Base-by-base conservation (phyloP, 2,888 invertebrate species). In the Mythimna lalbum region DNA sequence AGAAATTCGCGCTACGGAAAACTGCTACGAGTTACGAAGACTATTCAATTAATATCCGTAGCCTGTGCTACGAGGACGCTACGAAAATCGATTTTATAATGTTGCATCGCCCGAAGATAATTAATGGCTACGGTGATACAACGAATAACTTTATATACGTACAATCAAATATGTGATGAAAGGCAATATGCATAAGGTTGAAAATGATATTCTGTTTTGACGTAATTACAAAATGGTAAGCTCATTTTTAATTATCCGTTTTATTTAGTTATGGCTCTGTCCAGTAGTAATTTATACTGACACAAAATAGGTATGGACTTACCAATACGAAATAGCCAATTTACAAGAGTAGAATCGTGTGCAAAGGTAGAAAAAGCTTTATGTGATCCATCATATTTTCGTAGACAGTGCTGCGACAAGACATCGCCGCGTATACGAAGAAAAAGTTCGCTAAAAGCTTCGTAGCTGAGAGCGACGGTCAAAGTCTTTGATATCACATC, bases 51-150 rank as follows among this genome's bases (percentile, higher is more conserved):
- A 39, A 67, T 63, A 21, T 36, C 19, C 53, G 75, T 69, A 75
- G 57, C 12, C 50, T 27, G 14, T 55, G 77, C 69, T 73, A 79
- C 74, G 68, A 67, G 55, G 56, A 27, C 5, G 59, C 63, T 63
- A 73, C 78, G 43, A 10, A 64, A 49, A 27, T 21, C 1, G 1
- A 52, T 60, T 52, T n/a, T 9, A 14, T 27, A n/a, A 52, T 43
- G 12, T 76, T 36, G 14, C 17, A 12, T 31, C 14, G 9, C n/a
- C 39, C 23, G 39, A 33, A 4, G n/a, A 23, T 33, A 17, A 23
- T 36, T 47, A 21, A 53, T 31, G 47, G 19, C 17, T 27, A 53
- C 31, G 39, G 9, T 43, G 17, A 31, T 23, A 53, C n/a, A 14
- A 27, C 23, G 2, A 23, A 47, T 1, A 19, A 53, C 1, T 17